phyloP scores from a whole-genome alignment of 2,797 vertebrate species.

The Pseudochirops corinnae region DNA sequence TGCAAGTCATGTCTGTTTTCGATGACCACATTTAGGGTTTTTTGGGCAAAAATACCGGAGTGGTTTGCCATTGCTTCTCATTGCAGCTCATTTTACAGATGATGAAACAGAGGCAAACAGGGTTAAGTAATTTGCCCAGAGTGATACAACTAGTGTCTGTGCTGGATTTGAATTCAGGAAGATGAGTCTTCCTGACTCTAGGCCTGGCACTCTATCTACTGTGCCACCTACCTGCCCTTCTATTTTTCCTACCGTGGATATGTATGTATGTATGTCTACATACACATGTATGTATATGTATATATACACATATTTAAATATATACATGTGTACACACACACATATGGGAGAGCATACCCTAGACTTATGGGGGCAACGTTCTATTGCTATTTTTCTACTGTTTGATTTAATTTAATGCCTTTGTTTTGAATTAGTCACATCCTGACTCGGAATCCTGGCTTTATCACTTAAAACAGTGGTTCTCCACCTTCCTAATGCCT shows the following conservation, averaged over 20 bases:
- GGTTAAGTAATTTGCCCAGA: neutral
- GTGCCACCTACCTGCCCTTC: neutral
- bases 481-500: no score
- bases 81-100: neutral
- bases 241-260: neutral
- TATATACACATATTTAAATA: neutral
- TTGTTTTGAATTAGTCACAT: no score
- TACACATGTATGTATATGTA: no score
- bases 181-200: neutral
- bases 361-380: no score
- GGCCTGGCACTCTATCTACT: neutral
- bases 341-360: no score
- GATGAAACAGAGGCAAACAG: neutral
- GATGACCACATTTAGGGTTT: neutral
- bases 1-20: neutral
- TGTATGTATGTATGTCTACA: no score
- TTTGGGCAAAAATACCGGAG: neutral
- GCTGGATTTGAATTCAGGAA: neutral
- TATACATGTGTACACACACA: no score
- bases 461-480: no score
- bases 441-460: no score
- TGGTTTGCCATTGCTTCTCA: neutral
- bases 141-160: neutral
- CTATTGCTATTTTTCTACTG: no score
- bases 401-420: no score